Conservation (phyloP, 2,113 vertebrate genomes). For the Elephas maximus region DNA sequence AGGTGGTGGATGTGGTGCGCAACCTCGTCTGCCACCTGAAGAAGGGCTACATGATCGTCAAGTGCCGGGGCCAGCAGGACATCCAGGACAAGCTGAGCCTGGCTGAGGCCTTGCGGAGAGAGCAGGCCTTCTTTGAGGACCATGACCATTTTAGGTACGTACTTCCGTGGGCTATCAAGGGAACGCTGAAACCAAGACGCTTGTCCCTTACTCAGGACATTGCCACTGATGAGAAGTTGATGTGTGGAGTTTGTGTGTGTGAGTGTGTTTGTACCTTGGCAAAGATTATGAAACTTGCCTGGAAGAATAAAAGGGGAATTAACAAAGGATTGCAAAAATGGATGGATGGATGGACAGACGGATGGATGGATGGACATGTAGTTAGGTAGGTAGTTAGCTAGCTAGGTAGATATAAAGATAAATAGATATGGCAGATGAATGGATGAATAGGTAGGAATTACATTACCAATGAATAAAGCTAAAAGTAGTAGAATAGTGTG, state of each 20-base stretch:
- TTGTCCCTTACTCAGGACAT: accelerated
- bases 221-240: accelerated
- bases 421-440: too few species aligned
- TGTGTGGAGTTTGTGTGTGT: accelerated
- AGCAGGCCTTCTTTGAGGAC: conserved; percentile 91
- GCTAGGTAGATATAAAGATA: too few species aligned
- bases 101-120: conserved; percentile 88
- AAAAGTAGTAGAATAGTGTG: too few species aligned
- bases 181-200: accelerated
- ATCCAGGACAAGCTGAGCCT: conserved; percentile 88
- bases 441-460: neutral
- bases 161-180: accelerated
- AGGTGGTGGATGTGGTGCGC: conserved; percentile 87
- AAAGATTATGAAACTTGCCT: accelerated
- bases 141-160: conserved; percentile 90
- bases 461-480: neutral
- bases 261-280: neutral
- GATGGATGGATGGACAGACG: too few species aligned
- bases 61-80: conserved; percentile 93
- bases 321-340: neutral
- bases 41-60: conserved; percentile 96
- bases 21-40: conserved; percentile 91
- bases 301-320: neutral
- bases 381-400: too few species aligned
- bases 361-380: too few species aligned